Evolutionary conservation across 2,113 vertebrate genomes (phyloP).

Genomic region (Hippocampus zosterae): DNA sequence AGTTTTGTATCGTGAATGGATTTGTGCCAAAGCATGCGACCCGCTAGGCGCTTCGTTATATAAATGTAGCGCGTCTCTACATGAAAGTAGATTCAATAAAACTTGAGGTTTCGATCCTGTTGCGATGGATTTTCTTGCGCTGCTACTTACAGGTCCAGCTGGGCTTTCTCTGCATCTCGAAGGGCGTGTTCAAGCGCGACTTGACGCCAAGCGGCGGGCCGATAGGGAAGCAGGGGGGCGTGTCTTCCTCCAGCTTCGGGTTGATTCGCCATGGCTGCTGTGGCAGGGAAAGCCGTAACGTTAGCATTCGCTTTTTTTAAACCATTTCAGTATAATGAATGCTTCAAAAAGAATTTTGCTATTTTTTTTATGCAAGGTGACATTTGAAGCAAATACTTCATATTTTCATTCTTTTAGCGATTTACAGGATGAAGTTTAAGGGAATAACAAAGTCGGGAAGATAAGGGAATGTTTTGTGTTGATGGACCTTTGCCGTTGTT

Average conservation of each 20-base stretch:
- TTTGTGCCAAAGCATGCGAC: slow-evolving; percentile 13
- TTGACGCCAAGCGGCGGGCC: slow-evolving; percentile 28
- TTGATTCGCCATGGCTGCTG: slow-evolving; percentile 53
- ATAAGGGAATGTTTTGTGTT: not conserved
- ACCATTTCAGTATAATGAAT: not conserved
- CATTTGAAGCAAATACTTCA: not conserved
- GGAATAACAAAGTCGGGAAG: not conserved
- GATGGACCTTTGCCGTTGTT: slow-evolving; percentile 17
- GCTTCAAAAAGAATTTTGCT: too few relatives aligned
- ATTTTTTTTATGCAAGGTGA: too few relatives aligned
- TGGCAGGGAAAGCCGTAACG: not conserved
- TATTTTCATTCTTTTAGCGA: not conserved
- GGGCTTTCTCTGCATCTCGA: slow-evolving; percentile 37
- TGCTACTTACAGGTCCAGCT: slow-evolving; percentile 56
- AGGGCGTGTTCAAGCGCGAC: slow-evolving; percentile 35
- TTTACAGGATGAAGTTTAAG: not conserved
- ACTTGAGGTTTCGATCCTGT: not conserved
- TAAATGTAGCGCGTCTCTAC: slow-evolving; percentile 1
- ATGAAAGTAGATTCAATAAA: not conserved
- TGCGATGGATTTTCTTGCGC: slow-evolving; percentile 2
- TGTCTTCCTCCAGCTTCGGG: slow-evolving; percentile 52
- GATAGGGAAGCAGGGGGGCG: slow-evolving; percentile 26
- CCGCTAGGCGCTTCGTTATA: slow-evolving; percentile 16
- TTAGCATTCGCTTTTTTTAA: slow-evolving; percentile 8
- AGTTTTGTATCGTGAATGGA: slow-evolving; percentile 1